A percentile compares a stretch with the other conserved stretches of the same genome.
Conservation (phyloP, 2,888 invertebrate species). For the Clanis bilineata region DNA sequence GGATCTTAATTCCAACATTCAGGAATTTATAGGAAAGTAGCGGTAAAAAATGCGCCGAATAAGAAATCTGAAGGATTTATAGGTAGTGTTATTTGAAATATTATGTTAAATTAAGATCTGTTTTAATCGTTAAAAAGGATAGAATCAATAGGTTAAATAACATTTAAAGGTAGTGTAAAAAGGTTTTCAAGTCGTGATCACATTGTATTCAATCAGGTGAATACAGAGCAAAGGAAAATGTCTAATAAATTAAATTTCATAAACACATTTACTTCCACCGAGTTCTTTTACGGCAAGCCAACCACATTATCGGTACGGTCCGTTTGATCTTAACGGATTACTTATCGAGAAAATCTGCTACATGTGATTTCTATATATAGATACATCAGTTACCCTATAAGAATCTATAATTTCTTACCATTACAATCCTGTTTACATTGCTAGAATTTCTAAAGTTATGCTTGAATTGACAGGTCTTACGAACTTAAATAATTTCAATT, state of each 20-base stretch:
- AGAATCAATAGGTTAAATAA: too few relatives aligned
- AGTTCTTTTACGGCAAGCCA: constrained; percentile 35
- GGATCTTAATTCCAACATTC: background rate
- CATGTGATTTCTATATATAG: constrained; percentile 42
- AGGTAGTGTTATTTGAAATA: too few relatives aligned
- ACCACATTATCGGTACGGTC: constrained; percentile 27
- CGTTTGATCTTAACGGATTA: constrained; percentile 30
- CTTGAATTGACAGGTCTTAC: background rate
- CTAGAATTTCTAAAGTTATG: background rate
- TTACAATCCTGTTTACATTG: background rate
- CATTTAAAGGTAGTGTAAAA: too few relatives aligned
- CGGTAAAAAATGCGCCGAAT: too few relatives aligned
- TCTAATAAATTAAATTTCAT: constrained; percentile 30
- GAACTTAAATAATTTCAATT: background rate
- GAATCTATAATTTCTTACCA: background rate
- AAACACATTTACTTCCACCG: constrained; percentile 30
- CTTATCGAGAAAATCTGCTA: constrained; percentile 37
- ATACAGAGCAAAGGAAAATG: constrained; percentile 18
- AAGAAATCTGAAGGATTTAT: too few relatives aligned
- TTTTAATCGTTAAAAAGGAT: too few relatives aligned
- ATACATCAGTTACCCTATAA: background rate
- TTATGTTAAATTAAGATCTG: too few relatives aligned
- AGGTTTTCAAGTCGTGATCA: too few relatives aligned
- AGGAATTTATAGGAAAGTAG: too few relatives aligned
- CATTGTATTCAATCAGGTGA: background rate